These are phyloP conservation scores for Hiodon alosoides DNA, from an alignment of 2,113 vertebrate genomes.

Conservation along the genomic window DNA sequence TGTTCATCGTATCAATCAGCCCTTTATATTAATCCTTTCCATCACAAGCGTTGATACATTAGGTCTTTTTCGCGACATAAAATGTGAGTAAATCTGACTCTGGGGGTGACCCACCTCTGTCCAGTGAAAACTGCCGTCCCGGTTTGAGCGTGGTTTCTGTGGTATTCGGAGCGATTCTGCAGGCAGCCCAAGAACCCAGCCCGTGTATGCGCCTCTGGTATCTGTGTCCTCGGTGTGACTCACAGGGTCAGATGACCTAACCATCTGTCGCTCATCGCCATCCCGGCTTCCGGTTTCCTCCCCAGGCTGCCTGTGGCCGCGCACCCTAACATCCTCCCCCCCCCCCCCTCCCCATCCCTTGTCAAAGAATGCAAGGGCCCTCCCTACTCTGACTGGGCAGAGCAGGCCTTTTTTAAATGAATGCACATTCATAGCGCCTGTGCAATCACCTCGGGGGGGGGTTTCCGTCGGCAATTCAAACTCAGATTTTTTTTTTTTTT, in stretches of 20 bases:
- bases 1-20: background rate
- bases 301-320: background rate
- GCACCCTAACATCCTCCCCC: background rate
- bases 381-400: background rate
- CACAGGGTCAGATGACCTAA: background rate
- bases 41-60: background rate
- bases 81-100: background rate
- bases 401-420: background rate
- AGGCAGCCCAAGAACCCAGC: background rate
- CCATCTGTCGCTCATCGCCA: background rate
- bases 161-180: background rate
- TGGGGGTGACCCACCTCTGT: background rate
- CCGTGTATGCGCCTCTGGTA: background rate
- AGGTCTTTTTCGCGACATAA: background rate
- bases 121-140: background rate
- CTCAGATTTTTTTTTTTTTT: too few relatives aligned
- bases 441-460: background rate
- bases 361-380: background rate
- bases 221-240: background rate
- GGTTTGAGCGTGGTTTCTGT: background rate
- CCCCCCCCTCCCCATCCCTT: background rate
- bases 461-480: background rate
- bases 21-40: background rate
- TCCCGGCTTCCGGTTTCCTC: background rate
- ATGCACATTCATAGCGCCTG: background rate